A percentile compares a stretch with the other conserved stretches of the same genome.
Conservation (phyloP, 2,113 vertebrate genomes). For the Bubo scandiacus region DNA sequence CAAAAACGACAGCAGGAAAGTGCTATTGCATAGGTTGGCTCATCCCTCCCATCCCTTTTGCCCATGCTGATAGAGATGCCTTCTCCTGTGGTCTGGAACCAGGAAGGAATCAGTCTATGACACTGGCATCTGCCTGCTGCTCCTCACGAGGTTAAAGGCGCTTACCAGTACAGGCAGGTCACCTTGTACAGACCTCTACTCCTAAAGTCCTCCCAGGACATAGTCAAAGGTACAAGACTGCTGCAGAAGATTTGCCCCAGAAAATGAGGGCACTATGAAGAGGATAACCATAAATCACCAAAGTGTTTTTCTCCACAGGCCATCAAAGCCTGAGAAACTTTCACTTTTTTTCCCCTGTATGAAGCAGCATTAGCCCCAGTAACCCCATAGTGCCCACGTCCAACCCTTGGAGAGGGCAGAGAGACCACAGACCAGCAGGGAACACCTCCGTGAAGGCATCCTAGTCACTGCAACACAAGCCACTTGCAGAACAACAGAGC, state of each 20-base stretch:
- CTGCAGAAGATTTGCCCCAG: background rate
- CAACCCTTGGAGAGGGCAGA: background rate
- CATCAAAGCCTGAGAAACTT: background rate
- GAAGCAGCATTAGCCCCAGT: background rate
- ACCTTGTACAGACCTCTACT: background rate
- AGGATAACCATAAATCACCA: background rate
- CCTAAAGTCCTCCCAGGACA: background rate
- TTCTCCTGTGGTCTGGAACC: background rate
- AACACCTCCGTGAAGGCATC: fast-evolving
- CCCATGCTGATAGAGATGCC: background rate
- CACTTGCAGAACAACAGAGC: background rate
- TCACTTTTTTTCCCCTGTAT: background rate
- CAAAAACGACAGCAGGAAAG: background rate
- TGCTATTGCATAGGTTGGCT: background rate
- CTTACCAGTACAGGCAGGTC: background rate
- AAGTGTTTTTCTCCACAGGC: background rate
- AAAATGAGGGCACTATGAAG: background rate
- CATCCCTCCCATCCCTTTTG: background rate
- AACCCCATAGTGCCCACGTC: background rate
- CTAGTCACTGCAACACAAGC: background rate
- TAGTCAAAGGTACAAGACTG: background rate
- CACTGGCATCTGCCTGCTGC: background rate
- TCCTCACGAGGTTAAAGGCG: background rate
- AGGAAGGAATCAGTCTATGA: background rate
- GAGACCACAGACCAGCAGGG: background rate